These are phyloP conservation scores for Melipona bicolor DNA, from an alignment of 2,888 invertebrate genomes.

Conservation along the genomic window DNA sequence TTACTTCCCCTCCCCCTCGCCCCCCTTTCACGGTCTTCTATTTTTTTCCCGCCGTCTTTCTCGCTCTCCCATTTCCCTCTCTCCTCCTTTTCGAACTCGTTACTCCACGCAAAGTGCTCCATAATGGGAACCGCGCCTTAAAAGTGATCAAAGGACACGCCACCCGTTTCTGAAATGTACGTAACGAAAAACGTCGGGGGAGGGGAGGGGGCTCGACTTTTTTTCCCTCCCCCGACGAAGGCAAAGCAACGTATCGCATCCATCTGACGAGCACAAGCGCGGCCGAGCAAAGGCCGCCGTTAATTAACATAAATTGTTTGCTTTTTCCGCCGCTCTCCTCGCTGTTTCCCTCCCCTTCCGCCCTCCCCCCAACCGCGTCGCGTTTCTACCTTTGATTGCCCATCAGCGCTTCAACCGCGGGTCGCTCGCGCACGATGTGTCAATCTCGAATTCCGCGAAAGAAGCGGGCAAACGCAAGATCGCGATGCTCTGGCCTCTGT, in stretches of 20 bases:
- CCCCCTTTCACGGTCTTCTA: background rate
- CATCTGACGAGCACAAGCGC: conserved; percentile 65
- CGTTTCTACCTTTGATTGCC: conserved; percentile 23
- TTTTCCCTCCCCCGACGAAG: conserved; percentile 20
- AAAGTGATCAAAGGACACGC: conserved; percentile 64
- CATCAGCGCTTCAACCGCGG: conserved; percentile 3
- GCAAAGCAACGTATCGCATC: conserved; percentile 53
- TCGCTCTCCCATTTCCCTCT: background rate
- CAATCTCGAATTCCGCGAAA: background rate
- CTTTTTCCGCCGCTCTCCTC: conserved; percentile 64
- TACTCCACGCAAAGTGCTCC: conserved; percentile 21
- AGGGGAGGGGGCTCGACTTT: conserved; percentile 29
- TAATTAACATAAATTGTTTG: conserved; percentile 80
- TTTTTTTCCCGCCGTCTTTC: background rate
- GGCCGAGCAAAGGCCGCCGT: conserved; percentile 74
- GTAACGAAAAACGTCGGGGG: conserved; percentile 54
- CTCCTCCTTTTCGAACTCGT: conserved; percentile 20
- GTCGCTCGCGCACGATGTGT: background rate
- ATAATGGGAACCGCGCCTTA: conserved; percentile 53
- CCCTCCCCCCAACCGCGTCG: background rate
- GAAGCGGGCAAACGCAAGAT: too few species aligned
- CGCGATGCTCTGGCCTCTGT: too few species aligned
- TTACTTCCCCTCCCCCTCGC: background rate
- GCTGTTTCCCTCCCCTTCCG: conserved; percentile 37
- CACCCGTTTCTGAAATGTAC: conserved; percentile 55